phyloP scores from a whole-genome alignment of 1,140 invertebrate genomes.

The Drosophila pandora region DNA sequence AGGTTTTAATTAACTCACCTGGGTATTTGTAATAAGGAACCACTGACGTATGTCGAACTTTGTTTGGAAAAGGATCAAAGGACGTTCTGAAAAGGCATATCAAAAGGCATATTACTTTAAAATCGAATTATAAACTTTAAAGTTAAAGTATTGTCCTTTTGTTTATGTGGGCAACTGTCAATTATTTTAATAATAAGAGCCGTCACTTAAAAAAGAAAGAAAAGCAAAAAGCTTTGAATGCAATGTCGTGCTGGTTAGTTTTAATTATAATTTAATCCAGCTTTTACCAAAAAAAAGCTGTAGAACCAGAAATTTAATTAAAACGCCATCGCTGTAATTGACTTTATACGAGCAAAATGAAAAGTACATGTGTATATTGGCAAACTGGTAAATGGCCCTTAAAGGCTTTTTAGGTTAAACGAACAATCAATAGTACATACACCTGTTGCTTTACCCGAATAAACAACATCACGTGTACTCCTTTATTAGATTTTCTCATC shows the following conservation, averaged over 20 bases:
- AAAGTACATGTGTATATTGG: background rate
- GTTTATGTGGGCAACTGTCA: too few relatives aligned
- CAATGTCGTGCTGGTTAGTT: too few relatives aligned
- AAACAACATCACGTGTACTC: too few relatives aligned
- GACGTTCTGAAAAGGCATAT: slow-evolving; percentile 87
- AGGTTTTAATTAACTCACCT: slow-evolving; percentile 85
- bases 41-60: slow-evolving; percentile 97
- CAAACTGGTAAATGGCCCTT: too few relatives aligned
- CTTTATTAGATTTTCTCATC: too few relatives aligned
- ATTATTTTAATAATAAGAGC: too few relatives aligned
- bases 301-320: background rate
- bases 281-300: background rate
- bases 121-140: too few relatives aligned
- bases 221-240: too few relatives aligned
- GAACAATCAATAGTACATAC: background rate
- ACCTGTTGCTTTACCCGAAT: background rate
- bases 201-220: too few relatives aligned
- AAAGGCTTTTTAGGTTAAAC: background rate
- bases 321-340: background rate
- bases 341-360: background rate
- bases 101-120: too few relatives aligned
- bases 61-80: slow-evolving; percentile 93
- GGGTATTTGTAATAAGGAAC: slow-evolving; percentile 88
- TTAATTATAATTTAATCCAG: background rate
- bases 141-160: too few relatives aligned